Evolutionary conservation across 2,113 vertebrate genomes (phyloP).

Genomic region (Fulmarus glacialis): DNA sequence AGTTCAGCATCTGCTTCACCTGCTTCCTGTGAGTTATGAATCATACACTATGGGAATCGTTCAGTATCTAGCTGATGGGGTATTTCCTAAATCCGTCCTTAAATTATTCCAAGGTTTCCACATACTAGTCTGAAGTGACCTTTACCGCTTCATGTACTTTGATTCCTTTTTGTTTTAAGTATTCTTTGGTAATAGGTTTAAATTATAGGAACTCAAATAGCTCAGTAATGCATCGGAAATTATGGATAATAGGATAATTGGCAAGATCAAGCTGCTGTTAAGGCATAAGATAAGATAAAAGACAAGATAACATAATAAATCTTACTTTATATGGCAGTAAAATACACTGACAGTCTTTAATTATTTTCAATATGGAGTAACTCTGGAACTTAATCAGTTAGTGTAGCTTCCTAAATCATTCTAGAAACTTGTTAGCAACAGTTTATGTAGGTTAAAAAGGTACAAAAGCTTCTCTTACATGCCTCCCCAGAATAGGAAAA

Average conservation of each 20-base stretch:
- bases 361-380: neutral
- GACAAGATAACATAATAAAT: constrained; percentile 6
- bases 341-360: constrained; percentile 1
- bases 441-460: neutral
- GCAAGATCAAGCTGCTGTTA: constrained; percentile 11
- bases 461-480: neutral
- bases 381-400: neutral
- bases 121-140: neutral
- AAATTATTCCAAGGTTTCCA: neutral
- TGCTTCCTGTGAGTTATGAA: neutral
- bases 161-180: neutral
- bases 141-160: neutral
- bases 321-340: neutral
- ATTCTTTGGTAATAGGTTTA: neutral
- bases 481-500: neutral
- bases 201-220: neutral
- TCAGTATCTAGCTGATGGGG: neutral
- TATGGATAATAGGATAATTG: constrained; percentile 8
- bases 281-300: neutral
- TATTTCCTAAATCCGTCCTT: neutral
- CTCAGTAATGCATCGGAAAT: neutral
- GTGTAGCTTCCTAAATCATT: neutral
- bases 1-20: neutral
- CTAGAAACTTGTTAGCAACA: neutral
- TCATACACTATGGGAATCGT: neutral